Conservation (phyloP, 1,140 invertebrate genomes). For the Solenopsis invicta region DNA sequence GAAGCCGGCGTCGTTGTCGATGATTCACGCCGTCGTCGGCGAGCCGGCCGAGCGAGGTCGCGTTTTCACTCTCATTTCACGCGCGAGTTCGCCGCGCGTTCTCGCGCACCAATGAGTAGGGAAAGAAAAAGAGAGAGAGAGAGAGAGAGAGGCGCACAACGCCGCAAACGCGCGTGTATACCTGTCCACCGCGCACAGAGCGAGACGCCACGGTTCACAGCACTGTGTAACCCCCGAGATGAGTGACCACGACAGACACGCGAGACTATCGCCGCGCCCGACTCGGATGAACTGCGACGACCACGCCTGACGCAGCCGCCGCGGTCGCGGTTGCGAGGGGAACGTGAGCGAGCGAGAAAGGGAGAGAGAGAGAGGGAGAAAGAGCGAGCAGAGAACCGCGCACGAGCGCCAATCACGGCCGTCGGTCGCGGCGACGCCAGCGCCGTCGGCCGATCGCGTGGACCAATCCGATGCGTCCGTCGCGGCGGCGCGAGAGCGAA, state of each 20-base stretch:
- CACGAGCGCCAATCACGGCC: slow-evolving; percentile 38
- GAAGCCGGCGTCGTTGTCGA: slow-evolving; percentile 68
- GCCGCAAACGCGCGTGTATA: neutral
- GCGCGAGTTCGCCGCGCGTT: too few species aligned
- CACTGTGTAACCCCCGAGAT: slow-evolving; percentile 3
- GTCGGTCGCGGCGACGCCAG: slow-evolving; percentile 38
- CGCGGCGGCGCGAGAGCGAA: neutral
- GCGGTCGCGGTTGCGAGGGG: too few species aligned
- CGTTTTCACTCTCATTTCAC: slow-evolving; percentile 77
- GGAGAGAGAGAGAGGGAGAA: neutral
- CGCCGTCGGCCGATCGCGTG: neutral
- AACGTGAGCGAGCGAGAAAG: slow-evolving; percentile 49
- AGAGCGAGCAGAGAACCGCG: too few species aligned
- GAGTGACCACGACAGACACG: neutral
- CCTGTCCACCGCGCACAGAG: slow-evolving; percentile 11
- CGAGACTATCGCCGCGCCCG: slow-evolving; percentile 59
- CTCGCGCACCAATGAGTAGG: too few species aligned
- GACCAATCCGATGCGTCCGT: slow-evolving; percentile 11
- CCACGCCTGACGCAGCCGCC: slow-evolving; percentile 84
- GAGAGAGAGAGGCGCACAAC: neutral
- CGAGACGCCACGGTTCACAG: slow-evolving; percentile 6
- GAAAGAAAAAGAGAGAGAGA: neutral
- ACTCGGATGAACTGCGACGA: slow-evolving; percentile 74
- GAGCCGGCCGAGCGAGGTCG: slow-evolving; percentile 70
- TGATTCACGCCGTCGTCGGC: too few species aligned